phyloP scores from a whole-genome alignment of 2,113 vertebrate genomes.

The Phoenicopterus ruber region DNA sequence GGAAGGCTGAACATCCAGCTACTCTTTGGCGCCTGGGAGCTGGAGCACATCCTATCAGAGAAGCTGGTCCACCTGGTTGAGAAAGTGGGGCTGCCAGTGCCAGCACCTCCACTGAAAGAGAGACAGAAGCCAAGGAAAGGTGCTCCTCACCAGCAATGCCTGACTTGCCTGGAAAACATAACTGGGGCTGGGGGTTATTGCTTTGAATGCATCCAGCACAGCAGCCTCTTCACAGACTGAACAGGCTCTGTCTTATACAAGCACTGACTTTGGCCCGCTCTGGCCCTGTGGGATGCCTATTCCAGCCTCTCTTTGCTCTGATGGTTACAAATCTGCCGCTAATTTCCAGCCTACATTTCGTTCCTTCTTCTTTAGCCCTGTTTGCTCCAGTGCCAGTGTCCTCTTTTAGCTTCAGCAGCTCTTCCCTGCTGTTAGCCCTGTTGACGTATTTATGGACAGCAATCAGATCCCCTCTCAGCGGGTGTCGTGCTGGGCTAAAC shows the following conservation, averaged over 20 bases:
- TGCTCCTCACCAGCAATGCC: neutral
- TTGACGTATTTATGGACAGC: constrained; percentile 61
- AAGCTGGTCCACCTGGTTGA: neutral
- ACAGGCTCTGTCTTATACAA: neutral
- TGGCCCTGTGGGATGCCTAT: neutral
- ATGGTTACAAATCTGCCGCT: constrained; percentile 21
- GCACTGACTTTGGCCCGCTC: neutral
- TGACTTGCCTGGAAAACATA: neutral
- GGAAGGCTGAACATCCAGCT: neutral
- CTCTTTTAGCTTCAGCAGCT: constrained; percentile 49
- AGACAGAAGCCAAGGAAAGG: neutral
- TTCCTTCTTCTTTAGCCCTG: constrained; percentile 26
- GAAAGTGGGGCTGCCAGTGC: neutral
- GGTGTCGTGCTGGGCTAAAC: constrained; percentile 58
- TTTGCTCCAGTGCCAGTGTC: constrained; percentile 53
- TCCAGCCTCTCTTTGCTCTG: neutral
- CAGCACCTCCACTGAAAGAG: neutral
- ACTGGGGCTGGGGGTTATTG: neutral
- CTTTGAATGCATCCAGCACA: neutral
- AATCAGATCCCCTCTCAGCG: constrained; percentile 51
- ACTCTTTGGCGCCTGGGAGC: neutral
- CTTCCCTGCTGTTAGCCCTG: constrained; percentile 42
- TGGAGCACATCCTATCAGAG: neutral
- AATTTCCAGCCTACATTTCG: constrained; percentile 33
- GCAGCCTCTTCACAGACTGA: neutral